Percentiles rank a stretch among this genome's conserved stretches.
Evolutionary conservation across 1,140 invertebrate species (phyloP).

Genomic region (Drosophila subpulchrella): DNA sequence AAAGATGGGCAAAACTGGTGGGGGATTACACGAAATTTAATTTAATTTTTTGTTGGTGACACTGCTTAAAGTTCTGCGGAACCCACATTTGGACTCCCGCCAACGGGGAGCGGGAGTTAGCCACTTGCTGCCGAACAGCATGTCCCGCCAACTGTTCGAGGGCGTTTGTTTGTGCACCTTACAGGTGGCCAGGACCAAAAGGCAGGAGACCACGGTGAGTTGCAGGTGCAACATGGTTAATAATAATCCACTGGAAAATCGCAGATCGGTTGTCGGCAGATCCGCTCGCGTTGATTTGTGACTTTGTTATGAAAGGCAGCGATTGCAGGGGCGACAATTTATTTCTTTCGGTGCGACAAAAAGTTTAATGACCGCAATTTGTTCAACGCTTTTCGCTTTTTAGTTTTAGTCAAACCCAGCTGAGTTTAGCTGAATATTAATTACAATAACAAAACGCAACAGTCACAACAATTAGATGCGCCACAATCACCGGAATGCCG

Average conservation of each 20-base stretch:
- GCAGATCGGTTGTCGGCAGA: background rate
- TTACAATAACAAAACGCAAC: constrained; percentile 78
- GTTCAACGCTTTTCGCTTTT: constrained; percentile 69
- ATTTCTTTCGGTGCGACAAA: constrained; percentile 55
- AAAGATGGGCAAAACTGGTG: constrained; percentile 89
- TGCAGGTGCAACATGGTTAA: constrained; percentile 11
- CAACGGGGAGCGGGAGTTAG: constrained; percentile 43
- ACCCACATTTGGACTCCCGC: constrained; percentile 77
- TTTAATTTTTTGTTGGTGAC: background rate
- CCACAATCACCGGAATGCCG: constrained; percentile 46
- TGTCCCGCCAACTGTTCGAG: constrained; percentile 66
- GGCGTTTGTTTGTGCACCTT: constrained; percentile 55
- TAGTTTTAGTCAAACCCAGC: constrained; percentile 43
- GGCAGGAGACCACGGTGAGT: constrained; percentile 7
- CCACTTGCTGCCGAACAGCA: constrained; percentile 77
- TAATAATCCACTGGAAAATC: constrained; percentile 19
- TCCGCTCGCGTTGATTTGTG: constrained; percentile 54
- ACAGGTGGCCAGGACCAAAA: constrained; percentile 33
- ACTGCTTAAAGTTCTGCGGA: background rate
- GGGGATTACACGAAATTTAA: constrained; percentile 4
- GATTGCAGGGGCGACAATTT: constrained; percentile 62
- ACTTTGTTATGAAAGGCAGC: constrained; percentile 42
- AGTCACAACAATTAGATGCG: constrained; percentile 76
- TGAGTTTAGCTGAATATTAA: constrained; percentile 73
- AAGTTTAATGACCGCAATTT: constrained; percentile 84